A percentile compares a stretch with the other conserved stretches of the same genome.
These are phyloP conservation scores for Chymomyza costata DNA, from an alignment of 1,140 invertebrate genomes.

Conservation along the genomic window DNA sequence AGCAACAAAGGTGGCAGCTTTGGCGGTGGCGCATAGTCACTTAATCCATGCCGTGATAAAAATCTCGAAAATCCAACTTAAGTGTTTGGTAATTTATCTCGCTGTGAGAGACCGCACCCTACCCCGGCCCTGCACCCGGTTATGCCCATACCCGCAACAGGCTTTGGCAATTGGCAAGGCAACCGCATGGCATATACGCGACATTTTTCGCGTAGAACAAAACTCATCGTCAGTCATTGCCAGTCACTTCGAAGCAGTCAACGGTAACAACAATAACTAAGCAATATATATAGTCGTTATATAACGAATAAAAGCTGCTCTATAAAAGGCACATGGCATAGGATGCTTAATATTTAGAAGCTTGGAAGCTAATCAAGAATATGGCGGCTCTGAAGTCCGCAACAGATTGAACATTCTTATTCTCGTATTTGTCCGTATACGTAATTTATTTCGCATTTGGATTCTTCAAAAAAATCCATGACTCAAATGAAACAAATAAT, in stretches of 20 bases:
- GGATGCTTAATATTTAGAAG: too few species aligned
- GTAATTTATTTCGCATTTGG: too few species aligned
- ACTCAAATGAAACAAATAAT: too few species aligned
- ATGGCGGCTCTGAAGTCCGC: too few species aligned
- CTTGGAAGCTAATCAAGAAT: too few species aligned
- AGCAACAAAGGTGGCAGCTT: conserved; percentile 26
- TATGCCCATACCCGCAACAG: not conserved
- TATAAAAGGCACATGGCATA: too few species aligned
- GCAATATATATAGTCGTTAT: too few species aligned
- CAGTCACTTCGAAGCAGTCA: conserved; percentile 46
- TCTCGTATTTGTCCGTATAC: too few species aligned
- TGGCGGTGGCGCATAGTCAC: conserved; percentile 49
- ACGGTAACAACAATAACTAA: too few species aligned
- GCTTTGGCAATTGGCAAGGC: not conserved
- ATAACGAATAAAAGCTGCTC: too few species aligned
- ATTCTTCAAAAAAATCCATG: too few species aligned
- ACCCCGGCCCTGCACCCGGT: not conserved
- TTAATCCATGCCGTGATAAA: conserved; percentile 74
- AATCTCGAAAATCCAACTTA: conserved; percentile 75
- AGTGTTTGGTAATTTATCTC: conserved; percentile 75
- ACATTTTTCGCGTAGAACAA: conserved; percentile 52
- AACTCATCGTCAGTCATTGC: conserved; percentile 15
- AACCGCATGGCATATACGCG: conserved; percentile 35
- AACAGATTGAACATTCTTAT: too few species aligned
- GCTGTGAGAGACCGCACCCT: conserved; percentile 31